phyloP scores from a whole-genome alignment of 2,113 vertebrate species.

The Chauna torquata region DNA sequence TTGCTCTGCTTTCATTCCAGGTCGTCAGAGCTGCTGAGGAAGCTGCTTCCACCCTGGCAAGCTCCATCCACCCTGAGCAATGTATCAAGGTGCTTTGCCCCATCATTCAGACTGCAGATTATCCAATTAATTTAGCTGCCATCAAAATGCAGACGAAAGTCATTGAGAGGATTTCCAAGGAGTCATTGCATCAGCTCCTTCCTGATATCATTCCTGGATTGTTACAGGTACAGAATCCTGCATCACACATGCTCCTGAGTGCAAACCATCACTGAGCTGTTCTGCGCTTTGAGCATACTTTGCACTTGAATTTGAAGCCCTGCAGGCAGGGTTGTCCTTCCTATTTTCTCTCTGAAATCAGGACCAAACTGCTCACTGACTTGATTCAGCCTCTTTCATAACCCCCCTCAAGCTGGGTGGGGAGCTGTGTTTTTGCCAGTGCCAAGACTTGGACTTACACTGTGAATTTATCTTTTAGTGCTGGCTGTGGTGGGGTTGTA shows the following conservation, averaged over 20 bases:
- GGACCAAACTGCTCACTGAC: neutral
- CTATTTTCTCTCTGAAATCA: neutral
- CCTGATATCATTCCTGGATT: constrained; percentile 95
- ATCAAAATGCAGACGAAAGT: constrained; percentile 99
- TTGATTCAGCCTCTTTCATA: constrained; percentile 25
- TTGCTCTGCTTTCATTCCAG: constrained; percentile 71
- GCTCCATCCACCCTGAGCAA: constrained; percentile 96
- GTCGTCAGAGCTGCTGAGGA: constrained; percentile 98
- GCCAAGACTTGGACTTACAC: neutral
- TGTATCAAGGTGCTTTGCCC: constrained; percentile 99
- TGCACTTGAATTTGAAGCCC: neutral
- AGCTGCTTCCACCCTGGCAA: constrained; percentile 91
- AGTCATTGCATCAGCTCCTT: constrained; percentile 89
- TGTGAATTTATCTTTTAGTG: neutral
- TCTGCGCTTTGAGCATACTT: neutral
- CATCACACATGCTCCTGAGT: neutral
- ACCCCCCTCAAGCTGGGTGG: neutral
- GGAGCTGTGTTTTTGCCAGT: neutral
- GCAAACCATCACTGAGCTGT: neutral
- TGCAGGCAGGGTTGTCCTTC: neutral
- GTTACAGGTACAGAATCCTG: constrained; percentile 83
- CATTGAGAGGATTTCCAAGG: constrained; percentile 93
- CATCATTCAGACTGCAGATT: constrained; percentile 98
- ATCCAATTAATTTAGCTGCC: constrained; percentile 97
- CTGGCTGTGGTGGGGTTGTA: neutral